Evolutionary conservation across 2,113 vertebrate genomes (phyloP).

Genomic region (Serilophus lunatus): DNA sequence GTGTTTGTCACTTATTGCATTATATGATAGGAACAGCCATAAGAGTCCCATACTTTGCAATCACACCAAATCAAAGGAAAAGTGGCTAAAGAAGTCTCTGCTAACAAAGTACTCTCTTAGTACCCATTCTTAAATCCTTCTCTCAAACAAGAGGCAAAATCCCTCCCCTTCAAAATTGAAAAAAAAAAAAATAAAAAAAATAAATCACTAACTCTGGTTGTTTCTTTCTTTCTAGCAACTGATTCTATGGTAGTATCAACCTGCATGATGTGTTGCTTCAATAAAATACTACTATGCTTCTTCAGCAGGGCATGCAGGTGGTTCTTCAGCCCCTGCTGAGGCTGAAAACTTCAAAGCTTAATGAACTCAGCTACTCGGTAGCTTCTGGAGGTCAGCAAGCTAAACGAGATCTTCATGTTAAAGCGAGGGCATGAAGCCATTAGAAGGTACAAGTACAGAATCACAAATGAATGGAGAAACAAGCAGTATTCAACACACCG

Average conservation of each 20-base stretch:
- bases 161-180: fast-evolving
- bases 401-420: background rate
- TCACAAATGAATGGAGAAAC: background rate
- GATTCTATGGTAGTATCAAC: background rate
- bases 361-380: background rate
- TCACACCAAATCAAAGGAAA: constrained; percentile 32
- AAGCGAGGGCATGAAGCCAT: background rate
- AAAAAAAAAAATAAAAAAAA: background rate
- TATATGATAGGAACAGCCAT: constrained; percentile 42
- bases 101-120: background rate
- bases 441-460: background rate
- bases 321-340: background rate
- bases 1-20: constrained; percentile 64
- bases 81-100: constrained; percentile 18
- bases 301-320: background rate
- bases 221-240: background rate
- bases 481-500: background rate
- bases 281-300: background rate
- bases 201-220: background rate
- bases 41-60: background rate
- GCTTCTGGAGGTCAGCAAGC: background rate
- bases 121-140: background rate
- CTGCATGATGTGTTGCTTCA: background rate
- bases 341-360: background rate
- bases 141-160: background rate